Percentiles rank a stretch among this genome's conserved stretches.
phyloP scores from a whole-genome alignment of 2,113 vertebrate species.

The Hemiprocne comata region DNA sequence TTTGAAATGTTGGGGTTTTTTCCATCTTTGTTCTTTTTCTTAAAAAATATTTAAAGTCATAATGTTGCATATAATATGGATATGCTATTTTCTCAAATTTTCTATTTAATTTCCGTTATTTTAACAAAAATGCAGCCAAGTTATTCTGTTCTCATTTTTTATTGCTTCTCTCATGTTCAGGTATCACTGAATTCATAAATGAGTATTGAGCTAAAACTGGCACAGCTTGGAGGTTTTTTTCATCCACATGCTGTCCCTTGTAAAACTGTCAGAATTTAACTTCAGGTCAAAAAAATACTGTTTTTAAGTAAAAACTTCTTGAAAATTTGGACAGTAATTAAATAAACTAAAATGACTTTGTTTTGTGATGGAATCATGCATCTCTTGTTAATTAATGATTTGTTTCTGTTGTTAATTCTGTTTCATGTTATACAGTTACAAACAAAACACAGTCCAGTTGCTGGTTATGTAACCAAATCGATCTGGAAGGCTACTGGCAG shows the following conservation, averaged over 20 bases:
- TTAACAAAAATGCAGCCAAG: neutral
- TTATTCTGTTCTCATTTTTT: neutral
- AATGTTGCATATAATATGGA: neutral
- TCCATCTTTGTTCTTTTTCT: neutral
- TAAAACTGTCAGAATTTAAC: neutral
- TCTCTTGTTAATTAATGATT: neutral
- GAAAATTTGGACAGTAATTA: neutral
- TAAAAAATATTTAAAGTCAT: neutral
- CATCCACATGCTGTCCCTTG: neutral
- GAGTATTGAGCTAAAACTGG: neutral
- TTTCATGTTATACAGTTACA: neutral
- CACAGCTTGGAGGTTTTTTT: neutral
- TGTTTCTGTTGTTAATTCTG: neutral
- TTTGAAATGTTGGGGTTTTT: neutral
- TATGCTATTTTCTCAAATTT: neutral
- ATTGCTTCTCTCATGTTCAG: neutral
- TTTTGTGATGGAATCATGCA: neutral
- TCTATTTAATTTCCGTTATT: neutral
- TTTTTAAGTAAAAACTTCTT: neutral
- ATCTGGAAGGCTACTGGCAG: neutral
- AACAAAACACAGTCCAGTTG: neutral
- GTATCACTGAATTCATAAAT: neutral
- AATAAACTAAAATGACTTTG: neutral
- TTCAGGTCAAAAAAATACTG: neutral
- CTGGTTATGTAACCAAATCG: neutral